Base-by-base conservation (phyloP, 2,113 vertebrate species). In the Choloepus hoffmanni region DNA sequence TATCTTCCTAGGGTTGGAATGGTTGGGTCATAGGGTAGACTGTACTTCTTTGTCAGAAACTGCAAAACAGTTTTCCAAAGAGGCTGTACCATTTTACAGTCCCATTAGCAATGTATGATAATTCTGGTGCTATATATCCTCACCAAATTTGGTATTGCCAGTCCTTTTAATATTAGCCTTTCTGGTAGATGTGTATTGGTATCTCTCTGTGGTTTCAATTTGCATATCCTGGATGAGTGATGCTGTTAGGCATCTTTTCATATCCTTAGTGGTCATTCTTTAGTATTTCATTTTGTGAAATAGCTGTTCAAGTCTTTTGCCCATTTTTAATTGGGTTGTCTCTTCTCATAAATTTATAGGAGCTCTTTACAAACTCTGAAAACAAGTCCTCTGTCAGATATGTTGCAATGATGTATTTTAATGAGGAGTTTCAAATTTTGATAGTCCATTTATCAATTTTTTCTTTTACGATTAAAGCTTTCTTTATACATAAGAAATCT, bases 351-450 rank as follows among this genome's bases (percentile, higher is more conserved):
- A 60, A 19, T 50, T 70, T 65, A 65, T 3, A 89, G 43, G 10
- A 36, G 15, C 26, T 82, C 43, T 70, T 85, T 28, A 68, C 28
- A 84, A n/a, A 79, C 78, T 79, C 21, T 50, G 14, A 85, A 23
- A 50, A 85, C 5, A 7, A 73, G 1, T 16, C 12, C 6, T 62
- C 60, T 93, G 58, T 85, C 70, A 84, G 70, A 62, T 48, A 68
- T n/a, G 2, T 21, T n/a, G 88, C 45, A 48, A 48, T 68, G 28
- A 33, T 84, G 3, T 85, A 24, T 95, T 88, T 48, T 36, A 11
- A 70, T 72, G 14, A 73, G 30, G 84, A 55, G 40, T 78, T 58
- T 90, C 76, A 60, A 89, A 85, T 74, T 89, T 82, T 87, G 48
- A 62, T 83, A 43, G 36, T 18, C 3, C 11, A 63, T 58, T 87